Base-by-base conservation (phyloP, 2,113 vertebrate species). In the Chloroceryle aenea region DNA sequence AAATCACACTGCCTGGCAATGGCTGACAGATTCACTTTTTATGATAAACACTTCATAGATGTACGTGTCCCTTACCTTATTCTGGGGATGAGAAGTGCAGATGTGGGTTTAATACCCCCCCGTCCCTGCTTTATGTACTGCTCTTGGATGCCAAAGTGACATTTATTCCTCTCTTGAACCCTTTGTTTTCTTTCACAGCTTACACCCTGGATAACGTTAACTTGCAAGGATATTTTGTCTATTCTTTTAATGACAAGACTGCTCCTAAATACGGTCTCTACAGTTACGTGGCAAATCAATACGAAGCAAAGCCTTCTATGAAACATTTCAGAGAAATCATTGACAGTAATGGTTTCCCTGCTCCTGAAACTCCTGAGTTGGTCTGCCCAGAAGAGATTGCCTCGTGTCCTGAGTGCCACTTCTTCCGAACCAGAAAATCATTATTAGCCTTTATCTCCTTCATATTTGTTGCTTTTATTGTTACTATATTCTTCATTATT, bases 181-280 rank as follows among this genome's bases (percentile, higher is more conserved):
- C 55, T 52, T 53, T 94, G 36, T 89, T 78, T 85, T 97, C 48
- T 97, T 93, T 96, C 85, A 15, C 95, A 99, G 99, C 99, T 27
- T 98, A 98, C 66, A 66, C 93, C 30, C 94, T 99, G 97, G 99
- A 99, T 80, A 98, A 98, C 0, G 97, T 99, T 45, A 99, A 99
- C 95, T 97, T 99, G 59, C 98, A 98, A 88, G 99, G 99, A n/a
- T 99, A 99, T 98, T 99, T 99, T 88, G 98, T 98, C 10, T 99
- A 99, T 90, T 99, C 99, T 17, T 98, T 99, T 85, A 99, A 94
- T 18, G 99, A 99, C 96, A 98, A 98, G 67, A 97, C 98, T 13
- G 98, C 99, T 97, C 99, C 99, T 0, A 98, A 98, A 53, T 99
- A 98, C 10, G 99, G 99, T 52, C 92, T 99, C 90, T 99, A 99